Base-by-base conservation (phyloP, 2,888 invertebrate genomes). In the Argyresthia albistria region DNA sequence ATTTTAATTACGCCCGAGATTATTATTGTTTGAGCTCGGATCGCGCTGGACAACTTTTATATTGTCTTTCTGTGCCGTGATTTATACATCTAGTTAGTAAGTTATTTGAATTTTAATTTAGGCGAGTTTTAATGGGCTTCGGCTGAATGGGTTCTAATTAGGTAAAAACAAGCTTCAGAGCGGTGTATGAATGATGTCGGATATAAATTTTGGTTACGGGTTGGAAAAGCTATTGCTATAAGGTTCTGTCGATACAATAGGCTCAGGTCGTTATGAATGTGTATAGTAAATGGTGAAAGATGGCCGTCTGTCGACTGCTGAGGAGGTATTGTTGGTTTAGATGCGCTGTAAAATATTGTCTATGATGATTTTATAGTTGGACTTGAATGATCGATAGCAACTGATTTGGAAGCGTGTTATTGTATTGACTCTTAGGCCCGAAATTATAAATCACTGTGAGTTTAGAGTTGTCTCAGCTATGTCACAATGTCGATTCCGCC, bases 31-130 rank as follows among this genome's bases (percentile, higher is more conserved):
- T 51, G 62, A 64, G 67, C 66, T 64, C 70, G 67, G 66, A 67
- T 67, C 65, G 66, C 65, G 65, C 66, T 76, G 74, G 81, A 84
- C 83, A 81, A 82, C 83, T 86, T 86, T 87, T 84, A 82, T 83
- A 87, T 87, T 83, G 83, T 86, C 80, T 84, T 76, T 76, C 75
- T 66, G 69, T 76, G 57, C 62, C 57, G 67, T 84, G 87, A 87
- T 87, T 87, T 87, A 87, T 86, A 80, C 60, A 63, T 79, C 84
- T 86, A 87, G 86, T 87, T 87, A 86, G 86, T 86, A 84, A 86
- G 83, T 87, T 86, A 86, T 86, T 86, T 66, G 76, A 80, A 73
- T 86, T 87, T 87, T 86, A 86, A 86, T 87, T 87, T 87, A 80
- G 81, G 79, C 77, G 78, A 75, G 78, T 77, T 86, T 86, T 86